Evolutionary conservation across 2,797 vertebrate genomes (phyloP).

Genomic region (Bovichtus variegatus): DNA sequence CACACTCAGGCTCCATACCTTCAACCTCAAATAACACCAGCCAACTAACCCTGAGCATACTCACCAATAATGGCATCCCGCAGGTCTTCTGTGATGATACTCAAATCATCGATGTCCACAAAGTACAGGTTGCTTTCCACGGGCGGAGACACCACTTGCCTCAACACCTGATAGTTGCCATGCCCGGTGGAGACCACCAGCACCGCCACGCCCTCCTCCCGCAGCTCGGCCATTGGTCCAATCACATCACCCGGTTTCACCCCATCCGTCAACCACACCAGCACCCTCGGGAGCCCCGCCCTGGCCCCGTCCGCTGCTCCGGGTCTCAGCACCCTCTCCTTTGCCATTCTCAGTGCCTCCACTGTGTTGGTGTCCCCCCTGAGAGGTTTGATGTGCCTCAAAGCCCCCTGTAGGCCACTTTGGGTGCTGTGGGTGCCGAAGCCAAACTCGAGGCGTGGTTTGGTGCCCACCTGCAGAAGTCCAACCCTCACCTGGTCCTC

Average conservation of each 20-base stretch:
- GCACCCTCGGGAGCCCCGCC: slow-evolving; percentile 89
- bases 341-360: slow-evolving; percentile 86
- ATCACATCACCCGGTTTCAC: slow-evolving; percentile 91
- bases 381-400: slow-evolving; percentile 84
- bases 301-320: slow-evolving; percentile 79
- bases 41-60: slow-evolving; percentile 14
- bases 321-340: slow-evolving; percentile 80
- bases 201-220: slow-evolving; percentile 88
- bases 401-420: slow-evolving; percentile 79
- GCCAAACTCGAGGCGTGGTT: slow-evolving; percentile 90
- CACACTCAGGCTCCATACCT: not conserved
- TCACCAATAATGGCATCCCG: slow-evolving; percentile 90
- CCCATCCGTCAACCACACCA: slow-evolving; percentile 97
- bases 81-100: slow-evolving; percentile 90
- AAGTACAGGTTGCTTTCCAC: slow-evolving; percentile 89
- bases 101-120: slow-evolving; percentile 94
- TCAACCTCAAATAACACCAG: not conserved
- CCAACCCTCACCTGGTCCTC: slow-evolving; percentile 89
- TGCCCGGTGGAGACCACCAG: slow-evolving; percentile 94
- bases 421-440: slow-evolving; percentile 82
- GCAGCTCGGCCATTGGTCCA: slow-evolving; percentile 88
- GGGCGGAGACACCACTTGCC: slow-evolving; percentile 88
- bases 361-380: slow-evolving; percentile 96
- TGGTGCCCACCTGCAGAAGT: slow-evolving; percentile 91
- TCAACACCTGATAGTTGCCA: slow-evolving; percentile 90